These are phyloP conservation scores for Tinea pellionella DNA, from an alignment of 2,888 invertebrate genomes.

Conservation along the genomic window DNA sequence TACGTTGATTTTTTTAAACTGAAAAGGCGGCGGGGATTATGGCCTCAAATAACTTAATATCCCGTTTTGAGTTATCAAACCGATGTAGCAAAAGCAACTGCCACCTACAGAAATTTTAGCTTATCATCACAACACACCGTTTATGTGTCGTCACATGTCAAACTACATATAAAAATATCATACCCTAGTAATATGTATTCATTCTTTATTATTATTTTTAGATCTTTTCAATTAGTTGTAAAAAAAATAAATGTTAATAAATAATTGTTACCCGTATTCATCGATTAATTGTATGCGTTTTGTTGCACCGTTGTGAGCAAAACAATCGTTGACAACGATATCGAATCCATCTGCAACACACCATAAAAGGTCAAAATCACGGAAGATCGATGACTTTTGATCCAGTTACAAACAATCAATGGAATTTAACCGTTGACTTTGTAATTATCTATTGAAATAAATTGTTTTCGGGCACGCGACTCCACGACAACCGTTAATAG, in stretches of 20 bases:
- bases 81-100: too few relatives aligned
- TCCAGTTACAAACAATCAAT: not conserved
- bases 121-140: too few relatives aligned
- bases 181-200: too few relatives aligned
- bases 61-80: too few relatives aligned
- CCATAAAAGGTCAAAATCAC: conserved; percentile 13
- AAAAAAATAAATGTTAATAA: too few relatives aligned
- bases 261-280: conserved; percentile 79
- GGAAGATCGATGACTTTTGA: conserved; percentile 5
- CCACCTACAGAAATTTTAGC: too few relatives aligned
- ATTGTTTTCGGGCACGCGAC: conserved; percentile 1
- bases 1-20: too few relatives aligned
- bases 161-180: too few relatives aligned
- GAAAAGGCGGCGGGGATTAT: too few relatives aligned
- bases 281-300: conserved; percentile 93
- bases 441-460: not conserved
- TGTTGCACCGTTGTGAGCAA: conserved; percentile 92
- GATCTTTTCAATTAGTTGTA: too few relatives aligned
- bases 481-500: not conserved
- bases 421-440: not conserved
- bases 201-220: too few relatives aligned
- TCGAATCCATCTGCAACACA: conserved; percentile 87
- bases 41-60: too few relatives aligned
- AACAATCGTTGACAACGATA: conserved; percentile 94
- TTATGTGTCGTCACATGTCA: not conserved